Conservation (phyloP, 2,888 invertebrate species). For the Priocnemis perturbator region DNA sequence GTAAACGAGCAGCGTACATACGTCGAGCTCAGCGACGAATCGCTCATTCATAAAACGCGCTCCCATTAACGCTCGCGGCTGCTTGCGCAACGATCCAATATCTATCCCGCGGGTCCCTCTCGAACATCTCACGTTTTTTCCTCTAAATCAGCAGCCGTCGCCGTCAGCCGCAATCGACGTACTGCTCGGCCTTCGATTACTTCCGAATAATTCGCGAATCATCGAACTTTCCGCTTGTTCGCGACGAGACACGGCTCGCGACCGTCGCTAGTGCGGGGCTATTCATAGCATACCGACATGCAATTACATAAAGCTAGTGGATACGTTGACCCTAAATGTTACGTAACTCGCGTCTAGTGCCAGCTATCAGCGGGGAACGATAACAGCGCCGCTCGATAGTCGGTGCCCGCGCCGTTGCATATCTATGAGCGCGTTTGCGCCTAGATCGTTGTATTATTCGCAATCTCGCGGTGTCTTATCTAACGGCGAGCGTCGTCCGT, state of each 20-base stretch:
- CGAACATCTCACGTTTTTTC: no score
- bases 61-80: not conserved
- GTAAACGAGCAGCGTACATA: no score
- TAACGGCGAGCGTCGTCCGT: slow-evolving; percentile 36
- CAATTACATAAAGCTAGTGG: slow-evolving; percentile 73
- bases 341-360: slow-evolving; percentile 66
- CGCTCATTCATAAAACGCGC: slow-evolving; percentile 3
- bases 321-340: slow-evolving; percentile 73
- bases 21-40: no score
- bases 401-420: slow-evolving; percentile 44
- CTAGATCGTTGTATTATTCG: slow-evolving; percentile 53
- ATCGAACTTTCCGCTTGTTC: slow-evolving; percentile 50
- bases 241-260: slow-evolving; percentile 36
- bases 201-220: no score
- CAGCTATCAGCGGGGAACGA: slow-evolving; percentile 65
- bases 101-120: no score
- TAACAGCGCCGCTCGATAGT: slow-evolving; percentile 60
- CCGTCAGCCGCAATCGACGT: no score
- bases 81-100: no score
- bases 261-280: slow-evolving; percentile 56
- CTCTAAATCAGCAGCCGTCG: no score
- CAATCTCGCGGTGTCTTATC: slow-evolving; percentile 52
- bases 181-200: no score
- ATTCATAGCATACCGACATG: slow-evolving; percentile 72
- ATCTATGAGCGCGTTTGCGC: slow-evolving; percentile 48